Evolutionary conservation across 2,113 vertebrate genomes (phyloP).

Genomic region (Neodontobutis hainanensis): DNA sequence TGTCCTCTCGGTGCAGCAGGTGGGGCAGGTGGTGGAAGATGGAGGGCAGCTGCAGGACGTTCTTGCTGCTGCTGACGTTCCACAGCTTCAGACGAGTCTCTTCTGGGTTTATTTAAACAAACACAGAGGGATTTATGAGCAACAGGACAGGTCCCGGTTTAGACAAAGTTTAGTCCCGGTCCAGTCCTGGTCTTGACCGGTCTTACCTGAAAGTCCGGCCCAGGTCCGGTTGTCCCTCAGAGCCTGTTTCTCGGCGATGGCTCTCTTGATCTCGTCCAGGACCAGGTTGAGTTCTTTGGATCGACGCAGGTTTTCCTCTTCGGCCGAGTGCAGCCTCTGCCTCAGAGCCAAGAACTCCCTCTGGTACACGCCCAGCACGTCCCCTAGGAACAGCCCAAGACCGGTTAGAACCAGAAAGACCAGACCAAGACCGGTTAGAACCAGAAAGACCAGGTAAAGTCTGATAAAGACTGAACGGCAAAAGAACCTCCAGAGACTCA

Average conservation of each 20-base stretch:
- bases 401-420: background rate
- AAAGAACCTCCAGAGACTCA: no score
- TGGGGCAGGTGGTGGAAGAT: conserved; percentile 99
- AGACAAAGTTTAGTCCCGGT: no score
- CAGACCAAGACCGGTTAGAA: background rate
- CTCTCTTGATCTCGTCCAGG: conserved; percentile 95
- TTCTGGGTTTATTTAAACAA: conserved; percentile 78
- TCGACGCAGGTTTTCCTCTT: conserved; percentile 96
- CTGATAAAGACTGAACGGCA: no score
- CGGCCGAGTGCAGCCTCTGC: conserved; percentile 89
- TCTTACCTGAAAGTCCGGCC: conserved; percentile 70
- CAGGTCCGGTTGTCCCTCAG: conserved; percentile 75
- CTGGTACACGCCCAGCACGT: conserved; percentile 94
- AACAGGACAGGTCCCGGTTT: no score
- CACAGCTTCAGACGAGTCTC: conserved; percentile 94
- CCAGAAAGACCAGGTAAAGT: background rate
- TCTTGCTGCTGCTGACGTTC: conserved; percentile 94
- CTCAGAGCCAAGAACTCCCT: conserved; percentile 92
- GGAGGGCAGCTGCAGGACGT: conserved; percentile 93
- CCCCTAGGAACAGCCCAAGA: conserved; percentile 74
- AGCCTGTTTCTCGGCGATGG: conserved; percentile 83
- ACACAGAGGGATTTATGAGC: background rate
- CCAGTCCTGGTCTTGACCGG: no score
- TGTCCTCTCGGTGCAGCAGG: conserved; percentile 93
- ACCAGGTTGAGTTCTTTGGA: conserved; percentile 98